These are phyloP conservation scores for Drosophila subquinaria DNA, from an alignment of 2,888 invertebrate species.

Conservation along the genomic window DNA sequence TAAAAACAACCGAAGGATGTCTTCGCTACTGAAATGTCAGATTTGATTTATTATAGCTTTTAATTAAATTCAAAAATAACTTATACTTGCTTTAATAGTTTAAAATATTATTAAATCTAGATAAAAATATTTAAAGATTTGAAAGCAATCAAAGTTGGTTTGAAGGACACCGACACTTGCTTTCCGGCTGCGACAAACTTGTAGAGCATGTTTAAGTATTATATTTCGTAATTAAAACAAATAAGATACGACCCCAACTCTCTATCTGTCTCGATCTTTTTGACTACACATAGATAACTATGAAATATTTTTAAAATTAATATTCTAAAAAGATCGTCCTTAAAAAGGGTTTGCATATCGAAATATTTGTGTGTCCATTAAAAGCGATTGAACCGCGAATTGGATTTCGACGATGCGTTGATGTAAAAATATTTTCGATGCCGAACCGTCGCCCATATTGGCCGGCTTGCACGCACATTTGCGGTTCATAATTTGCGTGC, in stretches of 20 bases:
- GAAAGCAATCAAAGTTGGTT: too few relatives aligned
- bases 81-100: too few relatives aligned
- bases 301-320: background rate
- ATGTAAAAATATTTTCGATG: constrained; percentile 30
- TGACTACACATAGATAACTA: background rate
- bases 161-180: background rate
- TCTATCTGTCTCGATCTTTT: background rate
- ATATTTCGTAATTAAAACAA: background rate
- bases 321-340: constrained; percentile 35
- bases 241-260: background rate
- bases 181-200: too few relatives aligned
- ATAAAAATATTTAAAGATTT: background rate
- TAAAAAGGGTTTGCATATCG: constrained; percentile 44
- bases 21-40: too few relatives aligned
- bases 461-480: constrained; percentile 69
- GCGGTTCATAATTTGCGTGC: constrained; percentile 79
- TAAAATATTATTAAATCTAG: background rate
- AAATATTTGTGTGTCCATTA: constrained; percentile 66
- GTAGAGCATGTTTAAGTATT: background rate
- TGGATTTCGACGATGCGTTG: constrained; percentile 29
- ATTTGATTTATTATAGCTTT: too few relatives aligned
- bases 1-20: too few relatives aligned
- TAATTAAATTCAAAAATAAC: too few relatives aligned
- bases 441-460: constrained; percentile 9
- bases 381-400: constrained; percentile 60